A percentile compares a stretch with the other conserved stretches of the same genome.
phyloP scores from a whole-genome alignment of 2,797 vertebrate genomes.

The Xiphophorus birchmanni region DNA sequence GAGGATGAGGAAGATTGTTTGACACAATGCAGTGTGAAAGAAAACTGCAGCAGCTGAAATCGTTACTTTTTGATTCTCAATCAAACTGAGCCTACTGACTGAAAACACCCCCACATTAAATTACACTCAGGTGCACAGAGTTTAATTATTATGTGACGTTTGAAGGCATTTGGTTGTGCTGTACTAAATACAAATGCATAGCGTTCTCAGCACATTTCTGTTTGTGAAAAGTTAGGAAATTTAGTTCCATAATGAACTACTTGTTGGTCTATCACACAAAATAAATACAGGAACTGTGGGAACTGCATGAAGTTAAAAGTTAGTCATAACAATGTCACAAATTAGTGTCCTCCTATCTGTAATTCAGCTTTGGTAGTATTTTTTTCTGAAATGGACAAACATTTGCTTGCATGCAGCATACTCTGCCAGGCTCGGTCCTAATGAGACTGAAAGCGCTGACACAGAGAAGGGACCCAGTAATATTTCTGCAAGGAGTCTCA shows the following conservation, averaged over 20 bases:
- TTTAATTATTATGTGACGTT: background rate
- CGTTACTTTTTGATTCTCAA: no score
- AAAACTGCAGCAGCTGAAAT: no score
- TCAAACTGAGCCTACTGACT: no score
- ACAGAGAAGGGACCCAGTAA: slow-evolving; percentile 49
- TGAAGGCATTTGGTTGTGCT: background rate
- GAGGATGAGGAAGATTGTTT: no score
- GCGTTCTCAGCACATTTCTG: background rate
- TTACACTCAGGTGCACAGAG: background rate
- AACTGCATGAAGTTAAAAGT: background rate
- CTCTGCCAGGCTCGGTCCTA: slow-evolving; percentile 41
- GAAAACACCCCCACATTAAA: no score
- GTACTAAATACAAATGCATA: background rate
- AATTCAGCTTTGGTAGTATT: background rate
- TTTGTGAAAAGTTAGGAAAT: background rate
- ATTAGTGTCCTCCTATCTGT: background rate
- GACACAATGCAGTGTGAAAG: no score
- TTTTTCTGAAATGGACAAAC: background rate
- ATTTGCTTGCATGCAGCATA: slow-evolving; percentile 1
- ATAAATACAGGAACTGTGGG: background rate
- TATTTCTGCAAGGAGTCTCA: slow-evolving; percentile 54
- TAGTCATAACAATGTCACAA: background rate
- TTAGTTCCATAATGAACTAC: background rate
- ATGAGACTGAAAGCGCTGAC: slow-evolving; percentile 71
- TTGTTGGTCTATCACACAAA: background rate